A percentile compares a stretch with the other conserved stretches of the same genome.
Evolutionary conservation across 1,140 invertebrate species (phyloP).

Genomic region (Colletes latitarsis): DNA sequence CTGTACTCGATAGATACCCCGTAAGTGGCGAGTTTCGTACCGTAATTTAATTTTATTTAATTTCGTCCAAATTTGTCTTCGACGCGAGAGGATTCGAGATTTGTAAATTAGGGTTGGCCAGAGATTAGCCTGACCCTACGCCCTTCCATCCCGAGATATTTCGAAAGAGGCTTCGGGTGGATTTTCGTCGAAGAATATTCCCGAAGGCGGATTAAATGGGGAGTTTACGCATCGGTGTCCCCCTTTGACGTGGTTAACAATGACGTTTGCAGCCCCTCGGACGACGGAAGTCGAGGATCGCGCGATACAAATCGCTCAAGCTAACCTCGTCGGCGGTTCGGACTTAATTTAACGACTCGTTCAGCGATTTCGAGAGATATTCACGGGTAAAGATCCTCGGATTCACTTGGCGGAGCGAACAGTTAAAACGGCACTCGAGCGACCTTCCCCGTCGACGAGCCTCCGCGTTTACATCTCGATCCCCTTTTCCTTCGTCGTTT

Average conservation of each 20-base stretch:
- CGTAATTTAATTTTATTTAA: too few relatives aligned
- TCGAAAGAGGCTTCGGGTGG: too few relatives aligned
- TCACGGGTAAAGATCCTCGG: slow-evolving; percentile 7
- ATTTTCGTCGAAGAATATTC: not conserved
- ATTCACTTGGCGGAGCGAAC: slow-evolving; percentile 13
- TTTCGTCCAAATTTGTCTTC: too few relatives aligned
- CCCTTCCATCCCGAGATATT: too few relatives aligned
- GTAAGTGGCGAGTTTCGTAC: too few relatives aligned
- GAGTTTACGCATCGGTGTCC: not conserved
- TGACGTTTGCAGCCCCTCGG: not conserved
- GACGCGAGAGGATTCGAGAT: too few relatives aligned
- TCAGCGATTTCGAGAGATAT: slow-evolving; percentile 23
- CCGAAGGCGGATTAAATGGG: not conserved
- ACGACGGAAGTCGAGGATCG: not conserved
- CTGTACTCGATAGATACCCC: too few relatives aligned
- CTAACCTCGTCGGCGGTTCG: not conserved
- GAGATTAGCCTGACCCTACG: too few relatives aligned
- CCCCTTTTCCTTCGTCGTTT: not conserved
- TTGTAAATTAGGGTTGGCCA: too few relatives aligned
- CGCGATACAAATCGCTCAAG: not conserved
- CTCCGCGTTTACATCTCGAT: slow-evolving; percentile 6
- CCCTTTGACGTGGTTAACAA: not conserved
- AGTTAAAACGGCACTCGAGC: slow-evolving; percentile 15
- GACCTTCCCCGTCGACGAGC: not conserved
- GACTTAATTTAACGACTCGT: slow-evolving; percentile 33